Base-by-base conservation (phyloP, 2,797 vertebrate genomes). In the Sparidentex hasta region DNA sequence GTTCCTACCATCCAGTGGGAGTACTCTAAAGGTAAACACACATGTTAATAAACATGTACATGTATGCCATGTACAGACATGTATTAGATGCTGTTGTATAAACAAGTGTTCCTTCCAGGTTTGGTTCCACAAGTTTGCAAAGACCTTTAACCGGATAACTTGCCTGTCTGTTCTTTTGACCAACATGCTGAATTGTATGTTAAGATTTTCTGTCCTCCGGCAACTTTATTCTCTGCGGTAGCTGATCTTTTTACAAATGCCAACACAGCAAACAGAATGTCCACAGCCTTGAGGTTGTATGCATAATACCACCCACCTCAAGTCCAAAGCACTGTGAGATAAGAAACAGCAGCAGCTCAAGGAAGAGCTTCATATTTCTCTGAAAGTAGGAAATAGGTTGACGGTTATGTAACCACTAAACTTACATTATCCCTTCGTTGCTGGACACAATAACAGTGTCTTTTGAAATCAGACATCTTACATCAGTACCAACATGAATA, bases 1-100 rank as follows among this genome's bases (percentile, higher is more conserved):
- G 97, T 98, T 29, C 98, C 98, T 0, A 98, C 97, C 2, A 99
- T 99, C 4, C 97, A 99, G 84, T 99, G 98, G 98, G 98, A 99
- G 85, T 99, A 98, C 90, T 99, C 98, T 0, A 99, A 99, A 98
- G 98, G 98, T 99, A 96, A 76, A 56, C 44, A 4, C 14, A 23
- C 29, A 44, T 27, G 23, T 27, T 17, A 14, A 64, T 50, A 14
- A 29, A 23, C 21, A 43, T 29, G n/a, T 8, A 13, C 13, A 23
- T 38, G 23, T 50, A 38, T 38, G 38, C 4, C 20, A 46, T 25
- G 27, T 5, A 54, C 38, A 61, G 50, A 29, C 54, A 76, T 1
- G 58, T 0, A n/a, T 62, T 4, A 20, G 50, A 33, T 46, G 56
- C 27, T n/a, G 12, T 13, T 16, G 11, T 46, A 14, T 1, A 55